Evolutionary conservation across 2,113 vertebrate genomes (phyloP).

Genomic region (Columba livia): DNA sequence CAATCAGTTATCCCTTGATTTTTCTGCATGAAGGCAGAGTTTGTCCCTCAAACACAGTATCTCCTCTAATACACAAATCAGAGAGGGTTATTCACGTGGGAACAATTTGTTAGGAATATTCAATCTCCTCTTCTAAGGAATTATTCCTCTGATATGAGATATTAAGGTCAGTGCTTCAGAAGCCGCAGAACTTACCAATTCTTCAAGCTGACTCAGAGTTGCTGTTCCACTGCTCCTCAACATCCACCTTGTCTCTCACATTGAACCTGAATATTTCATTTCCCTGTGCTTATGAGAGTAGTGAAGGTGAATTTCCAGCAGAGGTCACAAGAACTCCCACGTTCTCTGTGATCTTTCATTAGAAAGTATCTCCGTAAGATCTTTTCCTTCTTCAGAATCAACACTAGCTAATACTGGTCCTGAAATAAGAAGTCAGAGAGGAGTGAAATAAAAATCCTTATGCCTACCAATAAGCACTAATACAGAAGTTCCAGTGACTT

Average conservation of each 20-base stretch:
- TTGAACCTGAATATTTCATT: neutral
- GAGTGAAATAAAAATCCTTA: neutral
- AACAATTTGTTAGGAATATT: neutral
- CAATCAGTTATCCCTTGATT: neutral
- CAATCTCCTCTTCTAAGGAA: neutral
- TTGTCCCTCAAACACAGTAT: neutral
- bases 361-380: neutral
- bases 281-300: neutral
- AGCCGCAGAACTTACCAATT: neutral
- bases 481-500: neutral
- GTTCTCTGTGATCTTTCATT: neutral
- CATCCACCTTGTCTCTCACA: neutral
- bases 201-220: neutral
- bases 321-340: neutral
- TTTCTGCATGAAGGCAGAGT: neutral
- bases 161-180: neutral
- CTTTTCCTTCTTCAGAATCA: neutral
- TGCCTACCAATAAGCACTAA: neutral
- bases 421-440: neutral
- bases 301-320: neutral
- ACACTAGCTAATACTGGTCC: neutral
- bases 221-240: neutral
- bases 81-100: neutral
- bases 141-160: neutral
- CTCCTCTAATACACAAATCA: neutral